A percentile compares a stretch with the other conserved stretches of the same genome.
Conservation (phyloP, 2,113 vertebrate species). For the Podiceps cristatus region DNA sequence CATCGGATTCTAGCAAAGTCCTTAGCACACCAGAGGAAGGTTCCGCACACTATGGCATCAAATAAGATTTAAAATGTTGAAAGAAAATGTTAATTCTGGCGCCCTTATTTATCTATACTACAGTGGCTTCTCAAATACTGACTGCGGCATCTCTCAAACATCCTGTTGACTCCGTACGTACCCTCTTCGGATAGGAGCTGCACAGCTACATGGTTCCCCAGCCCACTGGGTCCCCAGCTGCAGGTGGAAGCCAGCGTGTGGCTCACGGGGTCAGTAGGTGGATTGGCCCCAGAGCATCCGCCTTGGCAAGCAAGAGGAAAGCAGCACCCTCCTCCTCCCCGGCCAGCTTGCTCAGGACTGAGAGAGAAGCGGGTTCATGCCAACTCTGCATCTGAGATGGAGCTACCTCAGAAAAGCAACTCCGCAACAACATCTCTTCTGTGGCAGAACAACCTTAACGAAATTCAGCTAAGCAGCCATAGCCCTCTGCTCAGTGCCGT, state of each 20-base stretch:
- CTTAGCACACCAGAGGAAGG: neutral
- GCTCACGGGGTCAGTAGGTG: neutral
- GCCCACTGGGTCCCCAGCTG: neutral
- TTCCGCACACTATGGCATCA: neutral
- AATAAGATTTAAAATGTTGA: neutral
- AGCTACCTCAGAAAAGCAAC: neutral
- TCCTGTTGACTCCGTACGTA: accelerated
- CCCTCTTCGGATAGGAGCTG: neutral
- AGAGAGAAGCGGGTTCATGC: neutral
- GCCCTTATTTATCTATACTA: neutral
- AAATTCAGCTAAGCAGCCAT: neutral
- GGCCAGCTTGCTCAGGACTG: neutral
- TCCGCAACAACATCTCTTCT: neutral
- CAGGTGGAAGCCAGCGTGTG: accelerated
- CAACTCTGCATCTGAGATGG: neutral
- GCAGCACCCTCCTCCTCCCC: neutral
- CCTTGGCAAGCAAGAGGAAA: neutral
- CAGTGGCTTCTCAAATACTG: neutral
- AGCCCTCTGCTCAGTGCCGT: neutral
- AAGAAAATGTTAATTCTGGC: neutral
- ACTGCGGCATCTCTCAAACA: neutral
- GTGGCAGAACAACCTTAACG: neutral
- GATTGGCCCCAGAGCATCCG: neutral
- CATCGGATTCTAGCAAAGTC: neutral
- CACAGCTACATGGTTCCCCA: neutral